Conservation (phyloP, 2,888 invertebrate genomes). For the Apamea anceps region DNA sequence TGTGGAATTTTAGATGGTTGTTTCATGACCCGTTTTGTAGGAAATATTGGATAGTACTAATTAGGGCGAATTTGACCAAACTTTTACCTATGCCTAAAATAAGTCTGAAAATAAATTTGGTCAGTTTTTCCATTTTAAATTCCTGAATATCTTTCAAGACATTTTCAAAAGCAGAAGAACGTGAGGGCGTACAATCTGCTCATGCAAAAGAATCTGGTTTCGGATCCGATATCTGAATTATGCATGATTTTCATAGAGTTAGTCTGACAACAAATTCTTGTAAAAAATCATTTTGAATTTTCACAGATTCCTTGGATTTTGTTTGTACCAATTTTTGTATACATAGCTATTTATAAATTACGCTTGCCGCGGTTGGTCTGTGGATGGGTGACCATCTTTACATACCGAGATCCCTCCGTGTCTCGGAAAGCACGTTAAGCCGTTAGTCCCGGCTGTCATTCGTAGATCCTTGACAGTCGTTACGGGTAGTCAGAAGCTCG, state of each 20-base stretch:
- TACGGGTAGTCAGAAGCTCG: no score
- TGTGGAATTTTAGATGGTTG: background rate
- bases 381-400: no score
- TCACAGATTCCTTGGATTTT: conserved; percentile 10
- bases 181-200: conserved; percentile 70
- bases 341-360: no score
- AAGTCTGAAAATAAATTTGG: no score
- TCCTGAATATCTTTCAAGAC: conserved; percentile 33
- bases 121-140: conserved; percentile 14
- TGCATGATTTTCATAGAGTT: conserved; percentile 68
- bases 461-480: no score
- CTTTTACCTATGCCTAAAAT: background rate
- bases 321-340: background rate
- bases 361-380: no score
- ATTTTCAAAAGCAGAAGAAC: conserved; percentile 60
- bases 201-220: conserved; percentile 69
- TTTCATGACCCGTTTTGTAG: background rate
- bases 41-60: background rate
- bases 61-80: background rate
- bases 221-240: conserved; percentile 71
- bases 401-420: no score
- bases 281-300: conserved; percentile 41
- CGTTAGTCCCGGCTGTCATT: no score
- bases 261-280: conserved; percentile 52
- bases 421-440: no score